These are phyloP conservation scores for Aldabrachelys gigantea DNA, from an alignment of 2,113 vertebrate species.

Conservation along the genomic window DNA sequence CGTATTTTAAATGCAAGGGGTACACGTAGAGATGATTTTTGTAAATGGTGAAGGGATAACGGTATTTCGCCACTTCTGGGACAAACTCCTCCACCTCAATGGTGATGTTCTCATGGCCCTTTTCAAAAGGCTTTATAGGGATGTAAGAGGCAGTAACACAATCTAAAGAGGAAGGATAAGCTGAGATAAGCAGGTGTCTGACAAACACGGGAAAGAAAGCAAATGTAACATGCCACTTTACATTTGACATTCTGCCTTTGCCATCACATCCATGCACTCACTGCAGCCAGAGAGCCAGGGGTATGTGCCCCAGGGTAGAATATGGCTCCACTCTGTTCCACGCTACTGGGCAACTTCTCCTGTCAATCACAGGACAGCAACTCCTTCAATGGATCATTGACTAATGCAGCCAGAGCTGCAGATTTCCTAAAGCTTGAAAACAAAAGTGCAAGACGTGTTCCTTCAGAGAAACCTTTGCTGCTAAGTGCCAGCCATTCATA, in stretches of 20 bases:
- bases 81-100: conserved; percentile 96
- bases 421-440: background rate
- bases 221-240: accelerated
- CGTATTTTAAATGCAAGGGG: conserved; percentile 95
- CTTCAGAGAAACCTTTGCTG: background rate
- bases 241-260: background rate
- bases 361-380: background rate
- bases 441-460: background rate
- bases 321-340: background rate
- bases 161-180: conserved; percentile 75
- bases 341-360: background rate
- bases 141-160: conserved; percentile 93
- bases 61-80: conserved; percentile 91
- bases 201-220: background rate
- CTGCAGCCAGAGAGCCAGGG: accelerated
- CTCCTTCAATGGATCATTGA: background rate
- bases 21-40: conserved; percentile 96
- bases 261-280: background rate
- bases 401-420: background rate
- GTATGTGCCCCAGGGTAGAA: background rate
- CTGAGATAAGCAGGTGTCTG: background rate
- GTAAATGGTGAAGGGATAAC: conserved; percentile 93
- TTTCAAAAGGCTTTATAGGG: conserved; percentile 93
- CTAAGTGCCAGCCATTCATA: background rate
- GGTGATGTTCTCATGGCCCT: conserved; percentile 82